Conservation (phyloP, 2,888 invertebrate species). For the Diarsia dahlii region DNA sequence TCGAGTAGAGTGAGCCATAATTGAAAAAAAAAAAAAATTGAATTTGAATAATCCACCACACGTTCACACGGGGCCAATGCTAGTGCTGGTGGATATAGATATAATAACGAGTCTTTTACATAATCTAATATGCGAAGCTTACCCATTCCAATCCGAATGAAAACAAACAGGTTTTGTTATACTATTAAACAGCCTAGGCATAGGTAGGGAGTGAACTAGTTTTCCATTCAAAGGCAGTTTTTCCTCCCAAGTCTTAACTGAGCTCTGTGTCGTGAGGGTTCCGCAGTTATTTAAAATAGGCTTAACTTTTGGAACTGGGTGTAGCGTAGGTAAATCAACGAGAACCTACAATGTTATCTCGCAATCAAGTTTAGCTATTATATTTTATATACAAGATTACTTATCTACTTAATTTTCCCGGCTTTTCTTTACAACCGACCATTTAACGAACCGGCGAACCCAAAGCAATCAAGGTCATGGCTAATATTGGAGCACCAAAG, state of each 20-base stretch:
- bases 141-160: constrained; percentile 3
- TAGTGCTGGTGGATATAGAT: not conserved
- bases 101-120: not conserved
- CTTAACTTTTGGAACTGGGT: not conserved
- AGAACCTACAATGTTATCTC: constrained; percentile 39
- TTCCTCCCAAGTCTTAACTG: constrained; percentile 18
- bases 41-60: not conserved
- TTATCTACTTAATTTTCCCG: constrained; percentile 11
- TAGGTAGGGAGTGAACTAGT: constrained; percentile 20
- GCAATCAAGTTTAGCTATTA: not conserved
- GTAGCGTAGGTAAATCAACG: not conserved
- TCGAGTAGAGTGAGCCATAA: not conserved
- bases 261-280: not conserved
- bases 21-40: no score
- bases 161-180: constrained; percentile 29
- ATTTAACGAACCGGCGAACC: constrained; percentile 39
- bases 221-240: constrained; percentile 14
- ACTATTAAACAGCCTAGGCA: constrained; percentile 3
- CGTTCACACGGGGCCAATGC: not conserved
- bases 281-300: not conserved
- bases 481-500: constrained; percentile 75
- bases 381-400: constrained; percentile 44
- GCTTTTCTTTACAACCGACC: constrained; percentile 20
- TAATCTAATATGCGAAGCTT: not conserved
- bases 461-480: constrained; percentile 78